phyloP scores from a whole-genome alignment of 1,140 invertebrate genomes.

The Batillaria attramentaria region DNA sequence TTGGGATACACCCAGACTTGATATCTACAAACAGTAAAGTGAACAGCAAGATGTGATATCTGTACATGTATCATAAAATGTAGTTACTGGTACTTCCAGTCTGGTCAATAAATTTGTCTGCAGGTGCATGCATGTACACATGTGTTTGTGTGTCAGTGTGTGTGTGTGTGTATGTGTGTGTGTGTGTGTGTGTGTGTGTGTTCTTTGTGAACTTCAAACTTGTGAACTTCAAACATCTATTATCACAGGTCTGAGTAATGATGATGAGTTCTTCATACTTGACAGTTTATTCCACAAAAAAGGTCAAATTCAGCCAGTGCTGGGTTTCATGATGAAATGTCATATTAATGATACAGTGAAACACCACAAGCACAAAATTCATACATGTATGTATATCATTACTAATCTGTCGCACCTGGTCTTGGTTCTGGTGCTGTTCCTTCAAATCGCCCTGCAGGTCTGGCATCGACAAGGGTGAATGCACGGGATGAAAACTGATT shows the following conservation, averaged over 20 bases:
- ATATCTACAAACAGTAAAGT: conserved; percentile 50
- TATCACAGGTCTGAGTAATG: no score
- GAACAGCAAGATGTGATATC: background rate
- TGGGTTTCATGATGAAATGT: no score
- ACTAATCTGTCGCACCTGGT: conserved; percentile 47
- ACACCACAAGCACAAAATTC: conserved; percentile 9
- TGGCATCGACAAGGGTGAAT: conserved; percentile 63
- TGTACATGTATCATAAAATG: no score
- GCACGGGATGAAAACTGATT: conserved; percentile 37
- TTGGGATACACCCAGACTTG: conserved; percentile 63
- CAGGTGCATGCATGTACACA: background rate
- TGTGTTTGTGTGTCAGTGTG: no score
- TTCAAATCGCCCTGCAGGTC: conserved; percentile 59
- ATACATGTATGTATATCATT: background rate
- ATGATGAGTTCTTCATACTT: no score
- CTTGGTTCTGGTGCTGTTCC: conserved; percentile 64
- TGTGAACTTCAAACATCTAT: no score
- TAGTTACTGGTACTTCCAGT: background rate
- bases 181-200: no score
- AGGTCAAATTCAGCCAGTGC: no score
- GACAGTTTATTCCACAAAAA: no score
- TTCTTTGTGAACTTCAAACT: no score
- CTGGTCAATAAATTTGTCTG: background rate
- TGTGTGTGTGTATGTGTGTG: no score
- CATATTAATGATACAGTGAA: no score